Conservation (phyloP, 1,140 invertebrate species). For the Conus betulinus region DNA sequence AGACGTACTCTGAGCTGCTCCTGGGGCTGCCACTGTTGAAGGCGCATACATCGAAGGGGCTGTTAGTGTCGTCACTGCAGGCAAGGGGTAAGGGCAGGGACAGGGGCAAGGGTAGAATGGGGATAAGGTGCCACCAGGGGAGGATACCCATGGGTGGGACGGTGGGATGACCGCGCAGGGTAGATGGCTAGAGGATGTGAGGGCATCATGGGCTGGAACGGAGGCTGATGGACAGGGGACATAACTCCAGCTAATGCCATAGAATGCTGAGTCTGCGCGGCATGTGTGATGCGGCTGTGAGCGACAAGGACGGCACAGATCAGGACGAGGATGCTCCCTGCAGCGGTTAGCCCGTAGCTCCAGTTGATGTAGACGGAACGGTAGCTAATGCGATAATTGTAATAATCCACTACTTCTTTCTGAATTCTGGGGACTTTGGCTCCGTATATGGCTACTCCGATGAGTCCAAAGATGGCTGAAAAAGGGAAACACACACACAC, state of each 20-base stretch:
- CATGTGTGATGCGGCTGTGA: background rate
- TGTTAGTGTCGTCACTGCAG: background rate
- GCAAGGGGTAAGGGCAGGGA: background rate
- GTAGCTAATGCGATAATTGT: background rate
- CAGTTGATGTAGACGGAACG: background rate
- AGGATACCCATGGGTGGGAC: background rate
- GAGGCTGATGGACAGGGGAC: background rate
- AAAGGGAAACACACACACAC: background rate
- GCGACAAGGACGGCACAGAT: background rate
- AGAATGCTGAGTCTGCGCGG: background rate
- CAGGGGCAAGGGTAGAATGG: background rate
- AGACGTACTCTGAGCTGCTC: background rate
- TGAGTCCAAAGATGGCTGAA: background rate
- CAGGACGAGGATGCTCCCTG: background rate
- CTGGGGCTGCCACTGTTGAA: background rate
- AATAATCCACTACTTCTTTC: background rate
- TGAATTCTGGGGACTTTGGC: background rate
- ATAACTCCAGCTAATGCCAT: background rate
- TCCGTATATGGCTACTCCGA: background rate
- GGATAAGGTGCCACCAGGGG: background rate
- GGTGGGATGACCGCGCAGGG: background rate
- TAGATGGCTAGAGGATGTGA: background rate
- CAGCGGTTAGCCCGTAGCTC: background rate
- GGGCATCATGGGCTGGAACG: background rate
- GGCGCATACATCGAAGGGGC: background rate